Evolutionary conservation across 1,140 invertebrate genomes (phyloP), one percentile per base, ranked within the genome.

Genomic region (Wiebesia pumilae): DNA sequence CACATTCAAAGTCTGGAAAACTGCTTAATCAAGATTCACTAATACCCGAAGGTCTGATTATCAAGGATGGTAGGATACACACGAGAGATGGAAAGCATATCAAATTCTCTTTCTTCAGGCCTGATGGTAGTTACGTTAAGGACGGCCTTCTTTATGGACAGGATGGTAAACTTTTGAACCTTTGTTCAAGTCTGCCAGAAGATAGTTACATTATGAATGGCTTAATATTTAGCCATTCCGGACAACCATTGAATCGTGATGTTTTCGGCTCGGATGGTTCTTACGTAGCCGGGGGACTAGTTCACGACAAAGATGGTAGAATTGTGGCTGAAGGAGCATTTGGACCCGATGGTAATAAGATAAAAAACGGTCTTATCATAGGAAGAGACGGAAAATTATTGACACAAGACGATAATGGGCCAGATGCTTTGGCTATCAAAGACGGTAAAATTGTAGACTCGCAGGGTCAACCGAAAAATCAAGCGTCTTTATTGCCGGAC

Each of bases 241-340:
- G 92, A 0, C 91, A 90, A 67, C 89, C 91, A 0, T 69, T 94
- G 14, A 89, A 90, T 24, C 92, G 90, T 58, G 91, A 91, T 62
- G 87, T 90, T 9, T 93, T 94, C 62, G 91, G 92, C 27, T 93
- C 93, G 1, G 93, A 94, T 73, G 93, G 93, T 38, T 92, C 93
- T 24, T 92, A 93, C 73, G 90, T 93, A 0, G 90, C 91, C 0
- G 90, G 89, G 47, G 93, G 93, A 75, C 86, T 93, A 10, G 51
- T 94, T 62, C 90, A 91, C 43, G 89, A 89, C 4, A 93, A 91
- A 67, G 89, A 93, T 21, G 93, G 93, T 0, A 91, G 89, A 58
- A 88, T 91, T 19, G 88, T 94, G 27, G 81, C 87, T 10, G 90
- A 93, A 51, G 93, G 93, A 35, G 87, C 88, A 9, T 94, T 93